These are phyloP conservation scores for Therioaphis trifolii DNA, from an alignment of 2,888 invertebrate genomes.

Conservation along the genomic window DNA sequence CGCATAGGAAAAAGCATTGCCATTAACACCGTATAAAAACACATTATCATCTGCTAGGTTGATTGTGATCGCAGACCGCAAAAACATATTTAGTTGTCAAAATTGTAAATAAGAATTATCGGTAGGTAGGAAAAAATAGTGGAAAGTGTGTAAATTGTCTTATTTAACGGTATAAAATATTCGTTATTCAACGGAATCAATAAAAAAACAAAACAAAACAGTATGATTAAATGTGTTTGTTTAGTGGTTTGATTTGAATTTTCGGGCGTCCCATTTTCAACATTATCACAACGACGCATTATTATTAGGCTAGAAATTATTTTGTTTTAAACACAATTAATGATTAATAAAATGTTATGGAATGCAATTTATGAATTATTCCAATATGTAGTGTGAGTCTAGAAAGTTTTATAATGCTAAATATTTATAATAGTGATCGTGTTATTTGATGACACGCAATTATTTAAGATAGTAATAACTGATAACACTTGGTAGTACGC, in stretches of 20 bases:
- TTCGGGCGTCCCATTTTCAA: neutral
- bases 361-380: too few species aligned
- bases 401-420: neutral
- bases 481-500: neutral
- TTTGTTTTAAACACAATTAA: neutral
- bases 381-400: neutral
- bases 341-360: neutral
- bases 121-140: too few species aligned
- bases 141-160: too few species aligned
- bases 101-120: too few species aligned
- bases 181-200: neutral
- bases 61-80: too few species aligned
- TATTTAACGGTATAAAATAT: neutral
- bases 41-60: too few species aligned
- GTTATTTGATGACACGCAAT: neutral
- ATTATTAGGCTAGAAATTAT: neutral
- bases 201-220: neutral
- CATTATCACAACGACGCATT: neutral
- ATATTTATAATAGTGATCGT: neutral
- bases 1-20: neutral
- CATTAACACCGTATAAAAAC: too few species aligned
- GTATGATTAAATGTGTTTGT: neutral
- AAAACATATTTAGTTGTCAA: too few species aligned
- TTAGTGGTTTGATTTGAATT: conserved; percentile 7
- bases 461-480: neutral